Base-by-base conservation (phyloP, 2,113 vertebrate species). In the Leptobrachium leishanense region DNA sequence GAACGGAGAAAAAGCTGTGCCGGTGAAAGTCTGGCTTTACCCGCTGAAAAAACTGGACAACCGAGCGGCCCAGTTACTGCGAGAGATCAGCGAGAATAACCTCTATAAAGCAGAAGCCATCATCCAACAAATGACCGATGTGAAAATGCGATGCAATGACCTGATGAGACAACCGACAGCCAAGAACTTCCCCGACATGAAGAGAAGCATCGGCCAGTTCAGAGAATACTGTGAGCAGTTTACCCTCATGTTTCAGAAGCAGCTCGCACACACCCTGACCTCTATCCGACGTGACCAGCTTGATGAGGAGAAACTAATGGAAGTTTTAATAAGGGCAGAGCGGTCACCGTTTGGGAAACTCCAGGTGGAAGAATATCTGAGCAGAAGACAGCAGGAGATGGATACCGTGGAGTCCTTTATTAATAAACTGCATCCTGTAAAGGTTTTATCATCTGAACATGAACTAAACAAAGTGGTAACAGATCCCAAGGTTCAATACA, bases 1-100 rank as follows among this genome's bases (percentile, higher is more conserved):
- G 11, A 3, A 5, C 0, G 81, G 81, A 7, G 81, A 87, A 53
- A 84, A 88, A 0, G 82, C 84, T 0, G 82, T 92, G 6, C 89
- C 91, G n/a, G n/a, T n/a, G n/a, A n/a, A n/a, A n/a, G n/a, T n/a
- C n/a, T n/a, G n/a, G n/a, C n/a, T n/a, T n/a, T n/a, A 90, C 55
- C 88, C 89, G 0, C 82, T 92, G 44, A 46, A 2, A 3, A 84
- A 87, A 0, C 75, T 91, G 67, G 81, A 88, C 83, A 68, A 75
- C 7, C 15, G 3, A 53, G 89, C 90, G 8, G 83, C 87, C 0
- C 74, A 76, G 64, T 4, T 91, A 0, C 80, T 87, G 1, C 67
- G 72, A 11, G 74, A 90, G 46, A 90, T 89, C 3, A 86, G 81
- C 15, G 3, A 69, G 2, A 0, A 12, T 1, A 0, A 89, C 11